These are phyloP conservation scores for Limnodromus scolopaceus DNA, from an alignment of 2,797 vertebrate species.

Conservation along the genomic window DNA sequence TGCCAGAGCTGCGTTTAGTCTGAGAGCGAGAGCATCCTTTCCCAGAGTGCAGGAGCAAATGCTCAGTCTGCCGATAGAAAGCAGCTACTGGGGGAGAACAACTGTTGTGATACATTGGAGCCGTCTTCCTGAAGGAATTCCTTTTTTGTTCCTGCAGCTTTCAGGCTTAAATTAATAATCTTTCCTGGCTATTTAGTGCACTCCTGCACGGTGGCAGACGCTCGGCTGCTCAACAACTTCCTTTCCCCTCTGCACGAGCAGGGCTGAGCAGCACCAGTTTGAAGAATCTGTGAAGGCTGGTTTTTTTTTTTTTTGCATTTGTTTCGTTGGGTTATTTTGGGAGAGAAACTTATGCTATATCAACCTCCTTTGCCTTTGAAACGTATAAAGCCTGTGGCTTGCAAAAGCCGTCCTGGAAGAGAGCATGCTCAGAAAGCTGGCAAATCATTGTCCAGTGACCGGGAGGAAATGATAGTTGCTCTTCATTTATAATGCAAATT, in stretches of 20 bases:
- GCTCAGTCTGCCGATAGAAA: constrained; percentile 54
- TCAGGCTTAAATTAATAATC: constrained; percentile 75
- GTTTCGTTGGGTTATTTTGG: constrained; percentile 33
- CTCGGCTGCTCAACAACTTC: constrained; percentile 71
- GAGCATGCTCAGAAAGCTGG: constrained; percentile 89
- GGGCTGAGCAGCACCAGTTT: constrained; percentile 34
- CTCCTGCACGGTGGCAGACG: constrained; percentile 59
- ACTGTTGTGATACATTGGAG: background rate
- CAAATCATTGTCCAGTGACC: constrained; percentile 84
- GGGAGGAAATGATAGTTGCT: constrained; percentile 80
- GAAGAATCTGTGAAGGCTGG: constrained; percentile 50
- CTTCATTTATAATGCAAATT: constrained; percentile 89
- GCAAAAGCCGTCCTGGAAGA: constrained; percentile 82
- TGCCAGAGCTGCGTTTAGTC: constrained; percentile 73
- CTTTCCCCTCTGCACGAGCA: constrained; percentile 59
- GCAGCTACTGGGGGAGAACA: constrained; percentile 23
- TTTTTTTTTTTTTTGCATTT: background rate
- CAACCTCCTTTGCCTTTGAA: constrained; percentile 70
- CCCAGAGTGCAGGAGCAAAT: constrained; percentile 55
- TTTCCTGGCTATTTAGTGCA: constrained; percentile 59
- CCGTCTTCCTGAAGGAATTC: constrained; percentile 70
- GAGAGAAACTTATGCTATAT: constrained; percentile 82
- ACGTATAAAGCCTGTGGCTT: constrained; percentile 67
- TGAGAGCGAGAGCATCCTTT: constrained; percentile 68
- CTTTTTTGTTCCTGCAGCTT: constrained; percentile 70